Evolutionary conservation across 35 echinoderm and acorn worm genomes (phyloP).

Genomic region (Ophioderma brevispina): DNA sequence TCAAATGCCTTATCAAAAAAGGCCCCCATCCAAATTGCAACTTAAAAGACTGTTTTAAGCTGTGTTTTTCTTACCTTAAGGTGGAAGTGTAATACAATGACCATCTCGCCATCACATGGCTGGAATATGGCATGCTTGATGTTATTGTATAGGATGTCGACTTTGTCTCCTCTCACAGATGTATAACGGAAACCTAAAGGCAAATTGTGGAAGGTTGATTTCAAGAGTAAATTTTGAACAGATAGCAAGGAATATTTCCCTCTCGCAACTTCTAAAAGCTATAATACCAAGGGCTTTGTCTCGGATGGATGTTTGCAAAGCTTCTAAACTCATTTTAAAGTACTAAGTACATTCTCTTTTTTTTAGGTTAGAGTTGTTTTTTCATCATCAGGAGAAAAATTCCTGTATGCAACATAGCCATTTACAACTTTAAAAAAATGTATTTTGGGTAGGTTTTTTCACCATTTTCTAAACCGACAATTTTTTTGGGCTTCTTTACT

Average conservation of each 20-base stretch:
- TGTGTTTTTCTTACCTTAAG: conserved; percentile 98
- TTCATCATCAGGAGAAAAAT: too few relatives aligned
- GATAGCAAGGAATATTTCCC: neutral
- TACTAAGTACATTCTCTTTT: too few relatives aligned
- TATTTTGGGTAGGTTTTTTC: too few relatives aligned
- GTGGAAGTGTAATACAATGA: conserved; percentile 96
- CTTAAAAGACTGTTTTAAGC: too few relatives aligned
- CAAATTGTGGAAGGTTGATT: neutral
- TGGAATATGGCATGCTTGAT: conserved; percentile 99
- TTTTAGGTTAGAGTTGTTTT: too few relatives aligned
- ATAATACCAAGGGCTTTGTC: neutral
- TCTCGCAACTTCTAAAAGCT: neutral
- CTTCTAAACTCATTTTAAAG: too few relatives aligned
- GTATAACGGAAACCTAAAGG: conserved; percentile 98
- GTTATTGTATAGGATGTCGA: conserved; percentile 98
- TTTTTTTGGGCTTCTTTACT: too few relatives aligned
- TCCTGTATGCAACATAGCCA: too few relatives aligned
- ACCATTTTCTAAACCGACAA: too few relatives aligned
- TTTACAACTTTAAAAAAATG: too few relatives aligned
- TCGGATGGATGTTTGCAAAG: neutral
- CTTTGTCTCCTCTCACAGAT: conserved; percentile 94
- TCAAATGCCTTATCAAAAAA: too few relatives aligned
- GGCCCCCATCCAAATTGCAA: too few relatives aligned
- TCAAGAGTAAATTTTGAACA: neutral
- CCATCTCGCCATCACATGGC: conserved; percentile 96